Conservation (phyloP, 2,113 vertebrate genomes). For the Rana temporaria region DNA sequence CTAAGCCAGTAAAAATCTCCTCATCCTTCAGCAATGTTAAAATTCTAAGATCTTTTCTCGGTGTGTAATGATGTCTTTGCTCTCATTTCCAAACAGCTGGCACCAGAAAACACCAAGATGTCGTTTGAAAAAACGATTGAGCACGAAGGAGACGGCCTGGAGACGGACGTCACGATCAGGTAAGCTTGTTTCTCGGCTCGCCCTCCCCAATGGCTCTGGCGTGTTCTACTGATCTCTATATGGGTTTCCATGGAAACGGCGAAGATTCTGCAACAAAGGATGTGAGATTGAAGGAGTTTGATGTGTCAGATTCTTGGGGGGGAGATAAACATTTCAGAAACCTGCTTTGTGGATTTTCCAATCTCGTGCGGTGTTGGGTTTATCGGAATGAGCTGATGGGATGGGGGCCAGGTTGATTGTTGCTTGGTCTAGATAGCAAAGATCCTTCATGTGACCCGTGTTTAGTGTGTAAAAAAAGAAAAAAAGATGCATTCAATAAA, state of each 20-base stretch:
- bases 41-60: too few relatives aligned
- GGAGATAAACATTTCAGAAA: not conserved
- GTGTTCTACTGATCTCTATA: not conserved
- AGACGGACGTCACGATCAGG: conserved; percentile 89
- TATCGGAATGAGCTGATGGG: conserved; percentile 39
- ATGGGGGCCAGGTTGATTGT: not conserved
- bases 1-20: too few relatives aligned
- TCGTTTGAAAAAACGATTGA: conserved; percentile 89
- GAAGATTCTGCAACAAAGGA: not conserved
- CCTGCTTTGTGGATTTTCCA: not conserved
- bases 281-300: not conserved
- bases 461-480: not conserved
- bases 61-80: not conserved
- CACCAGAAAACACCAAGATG: conserved; percentile 91
- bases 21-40: too few relatives aligned
- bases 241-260: not conserved
- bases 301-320: not conserved
- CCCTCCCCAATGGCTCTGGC: not conserved
- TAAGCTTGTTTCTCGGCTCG: conserved; percentile 60
- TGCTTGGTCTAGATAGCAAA: not conserved
- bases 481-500: too few relatives aligned
- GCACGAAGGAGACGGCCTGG: conserved; percentile 78
- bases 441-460: too few relatives aligned
- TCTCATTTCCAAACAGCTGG: conserved; percentile 70
- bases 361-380: not conserved